Conservation (phyloP, 2,888 invertebrate species). For the Drosophila longiperda region DNA sequence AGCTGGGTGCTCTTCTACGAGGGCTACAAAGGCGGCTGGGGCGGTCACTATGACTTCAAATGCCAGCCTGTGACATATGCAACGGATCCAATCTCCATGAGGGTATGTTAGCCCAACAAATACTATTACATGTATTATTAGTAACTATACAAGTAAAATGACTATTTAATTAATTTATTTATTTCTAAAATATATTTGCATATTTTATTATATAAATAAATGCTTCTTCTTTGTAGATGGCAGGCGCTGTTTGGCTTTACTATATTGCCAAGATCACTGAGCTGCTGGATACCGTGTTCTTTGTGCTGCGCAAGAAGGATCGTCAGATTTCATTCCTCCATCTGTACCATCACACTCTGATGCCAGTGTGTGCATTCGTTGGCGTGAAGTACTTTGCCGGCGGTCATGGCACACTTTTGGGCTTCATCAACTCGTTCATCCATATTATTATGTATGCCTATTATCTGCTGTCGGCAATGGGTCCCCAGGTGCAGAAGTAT, state of each 20-base stretch:
- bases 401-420: conserved; percentile 94
- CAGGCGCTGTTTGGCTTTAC: conserved; percentile 85
- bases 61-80: conserved; percentile 91
- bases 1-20: conserved; percentile 92
- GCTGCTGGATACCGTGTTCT: conserved; percentile 88
- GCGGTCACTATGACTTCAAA: conserved; percentile 87
- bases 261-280: conserved; percentile 85
- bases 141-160: too few relatives aligned
- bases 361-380: conserved; percentile 89
- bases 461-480: conserved; percentile 94
- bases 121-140: neutral
- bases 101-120: conserved; percentile 81
- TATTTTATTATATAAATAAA: neutral
- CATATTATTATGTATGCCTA: conserved; percentile 97
- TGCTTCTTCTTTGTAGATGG: conserved; percentile 81
- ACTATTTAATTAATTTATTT: neutral
- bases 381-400: conserved; percentile 90
- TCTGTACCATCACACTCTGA: conserved; percentile 92
- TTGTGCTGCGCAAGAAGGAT: conserved; percentile 92
- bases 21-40: conserved; percentile 87
- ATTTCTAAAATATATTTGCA: neutral
- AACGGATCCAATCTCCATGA: conserved; percentile 87
- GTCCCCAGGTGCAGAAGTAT: conserved; percentile 94
- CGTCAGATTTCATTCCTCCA: conserved; percentile 93
- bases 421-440: conserved; percentile 94